phyloP scores from a whole-genome alignment of 2,797 vertebrate genomes.

The Sebastes hopkinsi region DNA sequence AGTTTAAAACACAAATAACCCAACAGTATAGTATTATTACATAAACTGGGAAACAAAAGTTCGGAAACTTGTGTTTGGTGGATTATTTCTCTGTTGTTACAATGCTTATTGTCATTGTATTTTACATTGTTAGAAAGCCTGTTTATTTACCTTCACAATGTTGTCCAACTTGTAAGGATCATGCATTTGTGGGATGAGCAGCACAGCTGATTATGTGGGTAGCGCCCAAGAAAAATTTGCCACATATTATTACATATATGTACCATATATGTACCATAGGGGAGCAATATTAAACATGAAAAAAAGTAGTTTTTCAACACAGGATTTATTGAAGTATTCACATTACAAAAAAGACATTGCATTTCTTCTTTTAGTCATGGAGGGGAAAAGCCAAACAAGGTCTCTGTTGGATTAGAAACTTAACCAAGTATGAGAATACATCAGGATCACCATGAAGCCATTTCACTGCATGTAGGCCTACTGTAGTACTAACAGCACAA shows the following conservation, averaged over 20 bases:
- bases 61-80: too few relatives aligned
- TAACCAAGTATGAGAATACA: not conserved
- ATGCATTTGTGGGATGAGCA: too few relatives aligned
- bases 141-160: too few relatives aligned
- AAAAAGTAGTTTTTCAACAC: not conserved
- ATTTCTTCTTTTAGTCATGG: not conserved
- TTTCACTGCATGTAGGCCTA: not conserved
- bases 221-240: too few relatives aligned
- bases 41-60: too few relatives aligned
- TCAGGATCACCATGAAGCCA: fast-evolving
- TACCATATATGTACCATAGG: not conserved
- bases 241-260: not conserved
- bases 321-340: conserved; percentile 15
- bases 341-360: not conserved
- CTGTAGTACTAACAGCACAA: not conserved
- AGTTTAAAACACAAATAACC: not conserved
- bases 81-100: too few relatives aligned
- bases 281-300: not conserved
- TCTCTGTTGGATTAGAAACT: not conserved
- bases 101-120: too few relatives aligned
- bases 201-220: too few relatives aligned
- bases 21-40: too few relatives aligned
- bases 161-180: too few relatives aligned
- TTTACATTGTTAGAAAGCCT: too few relatives aligned
- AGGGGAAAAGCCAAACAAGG: not conserved